Evolutionary conservation across 64 coral and sea anemone species (phyloP), one percentile per base, ranked within the genome.

Genomic region (Cladopsammia gracilis): DNA sequence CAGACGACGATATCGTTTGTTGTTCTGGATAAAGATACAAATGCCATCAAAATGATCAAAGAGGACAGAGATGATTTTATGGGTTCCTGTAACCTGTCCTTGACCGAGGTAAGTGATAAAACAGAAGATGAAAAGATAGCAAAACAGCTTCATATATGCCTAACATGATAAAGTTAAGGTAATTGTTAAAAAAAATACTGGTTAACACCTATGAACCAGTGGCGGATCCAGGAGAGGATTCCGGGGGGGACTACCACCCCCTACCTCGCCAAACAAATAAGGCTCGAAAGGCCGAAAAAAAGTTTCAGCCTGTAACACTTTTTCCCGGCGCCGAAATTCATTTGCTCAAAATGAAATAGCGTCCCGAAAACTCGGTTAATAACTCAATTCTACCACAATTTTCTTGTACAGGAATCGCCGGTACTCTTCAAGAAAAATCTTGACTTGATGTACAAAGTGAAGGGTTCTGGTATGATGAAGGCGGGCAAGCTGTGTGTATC

Each of bases 401-500:
- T 86, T 22, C 46, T 71, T 51, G 14, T 16, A 71, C 19, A 95
- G 93, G 87, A 90, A 10, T 25, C 78, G 3, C 88, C 87, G 4
- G 87, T 85, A 4, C 64, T 95, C 15, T 73, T 95, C 23, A 85
- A 78, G 47, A 90, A 90, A 78, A 88, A 85, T 12, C 78, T 95
- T 9, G 70, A 90, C 61, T 47, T 95, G 46, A 7, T 93, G 45
- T 93, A 93, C 82, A 93, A 87, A 53, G 49, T 87, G 0, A 93
- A 87, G 45, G 82, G 71, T 15, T 86, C 77, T n/a, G 87, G 85
- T 4, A 83, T 95, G 58, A 90, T 90, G 79, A 78, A 89, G 65
- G 75, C 93, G 2, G 93, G 93, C 5, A 95, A 85, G 54, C 58
- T 95, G 10, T 95, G 93, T 42, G 79, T 95, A 5, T 95, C 93